Base-by-base conservation (phyloP, 2,888 invertebrate genomes). In the Laothoe populi region DNA sequence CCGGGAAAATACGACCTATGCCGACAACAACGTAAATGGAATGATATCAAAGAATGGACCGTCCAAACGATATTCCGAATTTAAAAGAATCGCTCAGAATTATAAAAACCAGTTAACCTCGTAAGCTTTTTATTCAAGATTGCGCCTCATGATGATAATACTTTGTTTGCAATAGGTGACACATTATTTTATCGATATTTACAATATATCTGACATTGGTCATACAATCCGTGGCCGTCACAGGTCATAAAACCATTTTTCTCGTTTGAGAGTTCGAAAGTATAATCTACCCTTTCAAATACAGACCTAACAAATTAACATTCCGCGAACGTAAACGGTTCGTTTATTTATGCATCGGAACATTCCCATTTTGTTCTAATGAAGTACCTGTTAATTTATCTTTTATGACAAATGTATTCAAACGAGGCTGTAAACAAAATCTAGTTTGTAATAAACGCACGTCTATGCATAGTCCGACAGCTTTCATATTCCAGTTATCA, bases 321-420 rank as follows among this genome's bases (percentile, higher is more conserved):
- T 53, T 53, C 35, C 16, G 35, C 53, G 26, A 31, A 26, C 49
- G 49, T 49, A 35, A 35, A 53, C 53, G 13, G 19, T 1, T 11
- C 35, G 35, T 8, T 35, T 53, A 53, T 53, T 53, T 53, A 53
- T 53, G 53, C 53, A 53, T 53, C 31, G 53, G 35, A 35, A 35
- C 53, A 53, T 53, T 53, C 53, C 53, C 31, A 35, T 53, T 53
- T 53, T 53, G 53, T 35, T 53, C 53, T 53, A 53, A 53, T 53
- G 53, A 53, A 53, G 53, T 35, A 53, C 53, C 35, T 35, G 19
- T 53, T 53, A 53, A 53, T 53, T 53, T 19, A 35, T 53, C 53
- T 53, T 35, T 35, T 31, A 53, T 53, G 53, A 53, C 53, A 53
- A 53, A 53, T 53, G 53, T 19, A 53, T 53, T 53, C 53, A 35